Evolutionary conservation across 2,113 vertebrate species (phyloP), one percentile per base, ranked within the genome.

Genomic region (Sceloporus tristichus): DNA sequence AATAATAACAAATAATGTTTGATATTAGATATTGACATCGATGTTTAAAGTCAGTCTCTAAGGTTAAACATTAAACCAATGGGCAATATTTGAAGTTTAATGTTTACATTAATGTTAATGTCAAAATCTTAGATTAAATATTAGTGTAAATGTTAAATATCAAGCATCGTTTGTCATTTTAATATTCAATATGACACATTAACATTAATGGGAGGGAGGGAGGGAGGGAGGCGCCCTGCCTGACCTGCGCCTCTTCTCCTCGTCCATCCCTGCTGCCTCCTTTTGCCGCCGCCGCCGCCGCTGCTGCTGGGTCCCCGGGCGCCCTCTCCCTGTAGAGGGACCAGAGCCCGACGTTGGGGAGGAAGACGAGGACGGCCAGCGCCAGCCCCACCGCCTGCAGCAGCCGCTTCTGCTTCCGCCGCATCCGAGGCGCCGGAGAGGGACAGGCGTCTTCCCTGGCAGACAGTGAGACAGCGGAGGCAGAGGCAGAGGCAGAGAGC

Each of bases 281-380:
- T 34, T 34, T 34, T 13, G 11, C 59, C 13, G 13, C 59, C 59
- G 13, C 13, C 59, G 13, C 96, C 87, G 90, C 42, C 90, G 0
- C 73, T 66, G 71, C 96, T 96, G 5, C 96, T 95, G 73, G 96
- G 97, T 96, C 97, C 95, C 98, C 98, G 93, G 97, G 97, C 89
- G 98, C 97, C 90, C 97, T 96, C 95, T 98, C 98, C 82, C 97
- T 95, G 96, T 98, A 98, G 71, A 98, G 92, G n/a, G 98, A 98
- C 98, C 98, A 99, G 80, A 98, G 96, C 85, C 98, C 98, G 93
- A 98, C 98, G 96, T 98, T 98, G n/a, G 98, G 98, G 42, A 98
- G 93, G 90, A 98, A 98, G 25, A 98, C 96, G n/a, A 99, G 97
- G 92, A 97, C 98, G 94, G 95, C 97, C 76, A 98, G 87, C 91